Base-by-base conservation (phyloP, 2,888 invertebrate genomes). In the Mesorhabditis sp. region DNA sequence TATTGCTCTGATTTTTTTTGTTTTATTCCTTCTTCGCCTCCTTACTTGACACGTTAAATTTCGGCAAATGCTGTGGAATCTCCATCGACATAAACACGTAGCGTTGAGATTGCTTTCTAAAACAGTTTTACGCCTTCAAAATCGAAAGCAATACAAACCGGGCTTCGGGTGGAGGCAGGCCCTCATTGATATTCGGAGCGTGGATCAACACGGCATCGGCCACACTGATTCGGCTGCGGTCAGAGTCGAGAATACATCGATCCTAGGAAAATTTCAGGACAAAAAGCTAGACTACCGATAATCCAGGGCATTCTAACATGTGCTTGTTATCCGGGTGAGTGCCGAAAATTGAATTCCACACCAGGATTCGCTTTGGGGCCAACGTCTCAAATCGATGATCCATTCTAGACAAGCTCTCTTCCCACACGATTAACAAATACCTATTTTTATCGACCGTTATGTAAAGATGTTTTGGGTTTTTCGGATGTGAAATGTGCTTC, bases 181-280 rank as follows among this genome's bases (percentile, higher is more conserved):
- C 58, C n/a, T 50, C 41, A 5, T 66, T 64, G 58, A 85, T 66
- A 62, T 84, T 82, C 45, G 75, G 73, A 43, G 75, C 76, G 79
- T 90, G 90, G 79, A 90, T 88, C 15, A 91, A 79, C 0, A 92
- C 90, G 2, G 91, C 90, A 82, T 91, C 91, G 0, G 91, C 90
- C 5, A 82, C 82, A 0, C 85, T 72, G 10, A 90, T 76, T 41
- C 88, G 86, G 4, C 80, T 76, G 7, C 89, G 87, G 4, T 89
- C 80, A 72, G 90, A 90, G 7, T 90, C 89, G 74, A 91, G 87
- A 6, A 83, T 75, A 70, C 87, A 80, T 81, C 91, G 91, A 81
- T 91, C 90, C 15, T 87, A 87, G 0, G n/a, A 90, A 70, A 41
- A 43, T 67, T 41, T 61, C n/a, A n/a, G 6, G 41, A 63, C 13